Conservation (phyloP, 2,797 vertebrate species). For the Coregonus suidteri region DNA sequence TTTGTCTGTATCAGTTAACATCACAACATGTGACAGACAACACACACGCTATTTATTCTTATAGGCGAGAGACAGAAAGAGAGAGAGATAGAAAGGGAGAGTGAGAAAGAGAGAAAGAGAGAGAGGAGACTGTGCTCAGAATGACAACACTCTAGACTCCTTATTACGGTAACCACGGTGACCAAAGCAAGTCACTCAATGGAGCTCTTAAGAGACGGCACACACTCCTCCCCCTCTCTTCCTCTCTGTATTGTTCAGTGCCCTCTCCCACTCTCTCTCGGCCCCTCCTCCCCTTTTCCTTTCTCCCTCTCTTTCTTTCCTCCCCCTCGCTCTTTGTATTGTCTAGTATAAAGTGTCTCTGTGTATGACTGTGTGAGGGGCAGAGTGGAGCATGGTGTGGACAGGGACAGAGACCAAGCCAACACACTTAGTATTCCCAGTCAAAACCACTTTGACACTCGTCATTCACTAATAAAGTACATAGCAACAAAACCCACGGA, state of each 20-base stretch:
- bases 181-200: conserved; percentile 45
- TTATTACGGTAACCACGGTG: conserved; percentile 48
- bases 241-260: not conserved
- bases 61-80: conserved; percentile 3
- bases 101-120: not conserved
- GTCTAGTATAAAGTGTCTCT: conserved; percentile 56
- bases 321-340: conserved; percentile 57
- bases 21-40: not conserved
- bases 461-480: not conserved
- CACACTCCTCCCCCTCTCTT: conserved; percentile 36
- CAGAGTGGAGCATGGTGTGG: conserved; percentile 71
- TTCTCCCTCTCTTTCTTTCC: conserved; percentile 31
- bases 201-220: conserved; percentile 36
- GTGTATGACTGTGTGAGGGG: conserved; percentile 44
- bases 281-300: conserved; percentile 41
- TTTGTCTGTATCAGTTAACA: not conserved
- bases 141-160: conserved; percentile 42
- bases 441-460: not conserved
- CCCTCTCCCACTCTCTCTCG: conserved; percentile 28
- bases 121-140: conserved; percentile 39
- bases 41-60: conserved; percentile 31
- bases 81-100: not conserved
- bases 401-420: conserved; percentile 67
- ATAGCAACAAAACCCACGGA: not conserved
- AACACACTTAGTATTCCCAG: conserved; percentile 21